Conservation (phyloP, 2,888 invertebrate genomes). For the Cacoxenus indagator region DNA sequence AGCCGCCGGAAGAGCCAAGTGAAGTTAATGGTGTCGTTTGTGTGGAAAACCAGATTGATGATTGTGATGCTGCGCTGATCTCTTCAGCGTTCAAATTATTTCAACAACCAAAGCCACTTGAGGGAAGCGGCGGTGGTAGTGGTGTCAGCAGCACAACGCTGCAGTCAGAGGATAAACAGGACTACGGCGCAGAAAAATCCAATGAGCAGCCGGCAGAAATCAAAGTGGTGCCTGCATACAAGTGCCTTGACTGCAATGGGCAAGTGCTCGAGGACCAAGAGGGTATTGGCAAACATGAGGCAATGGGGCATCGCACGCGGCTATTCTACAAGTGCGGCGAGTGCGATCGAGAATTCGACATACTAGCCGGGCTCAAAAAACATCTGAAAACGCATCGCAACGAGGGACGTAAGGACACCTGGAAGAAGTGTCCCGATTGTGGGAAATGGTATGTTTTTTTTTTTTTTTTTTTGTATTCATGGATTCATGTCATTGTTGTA, state of each 20-base stretch:
- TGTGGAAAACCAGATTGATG: conserved; percentile 46
- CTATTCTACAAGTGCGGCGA: conserved; percentile 62
- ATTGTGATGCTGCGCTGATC: conserved; percentile 44
- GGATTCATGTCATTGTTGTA: not conserved
- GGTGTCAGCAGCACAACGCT: not conserved
- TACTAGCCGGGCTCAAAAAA: conserved; percentile 64
- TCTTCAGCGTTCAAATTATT: conserved; percentile 54
- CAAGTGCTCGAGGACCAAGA: conserved; percentile 53
- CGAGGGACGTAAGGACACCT: conserved; percentile 65
- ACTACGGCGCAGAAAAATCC: conserved; percentile 24
- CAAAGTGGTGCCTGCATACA: conserved; percentile 48
- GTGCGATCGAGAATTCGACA: conserved; percentile 66
- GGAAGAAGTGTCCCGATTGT: conserved; percentile 70
- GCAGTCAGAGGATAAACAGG: conserved; percentile 39
- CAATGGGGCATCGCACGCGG: conserved; percentile 61
- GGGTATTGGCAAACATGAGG: conserved; percentile 57
- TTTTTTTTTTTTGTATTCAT: not conserved
- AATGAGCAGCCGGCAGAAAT: conserved; percentile 26
- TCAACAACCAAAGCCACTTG: conserved; percentile 40
- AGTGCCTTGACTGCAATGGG: conserved; percentile 66
- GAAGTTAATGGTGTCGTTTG: conserved; percentile 23
- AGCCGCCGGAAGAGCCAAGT: conserved; percentile 49
- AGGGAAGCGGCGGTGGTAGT: not conserved
- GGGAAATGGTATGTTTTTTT: conserved; percentile 66
- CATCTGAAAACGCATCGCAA: conserved; percentile 67